Base-by-base conservation (phyloP, 2,113 vertebrate genomes). In the Penelope pileata region DNA sequence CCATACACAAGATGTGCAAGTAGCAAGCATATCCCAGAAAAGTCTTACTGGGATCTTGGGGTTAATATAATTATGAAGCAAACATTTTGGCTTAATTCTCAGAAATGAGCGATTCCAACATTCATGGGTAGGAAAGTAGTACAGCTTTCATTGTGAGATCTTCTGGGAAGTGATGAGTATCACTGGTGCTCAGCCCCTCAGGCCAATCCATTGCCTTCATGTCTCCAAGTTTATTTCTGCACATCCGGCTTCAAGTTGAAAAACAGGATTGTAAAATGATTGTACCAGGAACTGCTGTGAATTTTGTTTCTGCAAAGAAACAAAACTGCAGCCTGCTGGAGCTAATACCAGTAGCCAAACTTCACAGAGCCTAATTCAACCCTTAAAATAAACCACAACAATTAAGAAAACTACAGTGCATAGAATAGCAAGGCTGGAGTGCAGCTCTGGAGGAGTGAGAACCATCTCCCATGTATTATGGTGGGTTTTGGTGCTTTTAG, bases 141-240 rank as follows among this genome's bases (percentile, higher is more conserved):
- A 23, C 15, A 18, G 56, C 43, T 91, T 93, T 85, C 85, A 32
- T 90, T 34, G 75, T 77, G 53, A 45, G 53, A 68, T 68, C 17
- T 90, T 92, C 32, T 87, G 17, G 68, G 27, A 50, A 82, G 50
- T 32, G 36, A 16, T 77, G 34, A 34, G 47, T 53, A 38, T 83
- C 45, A 32, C 53, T 0, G 0, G 30, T 93, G 70, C 59, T 34
- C 64, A 59, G 42, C 36, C 36, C 47, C 23, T 84, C 73, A 77
- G 36, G n/a, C 24, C 0, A 0, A 16, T 9, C 3, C 1, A 13
- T 53, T 0, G 0, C 47, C 34, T 80, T 86, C 11, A 3, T 36
- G 29, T 43, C 10, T 43, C 54, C 27, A 36, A 16, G 26, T 68
- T 87, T 62, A 64, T 73, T 59, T 34, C n/a, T 83, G 56, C 14